Base-by-base conservation (phyloP, 2,113 vertebrate species). In the Leuciscus idus region DNA sequence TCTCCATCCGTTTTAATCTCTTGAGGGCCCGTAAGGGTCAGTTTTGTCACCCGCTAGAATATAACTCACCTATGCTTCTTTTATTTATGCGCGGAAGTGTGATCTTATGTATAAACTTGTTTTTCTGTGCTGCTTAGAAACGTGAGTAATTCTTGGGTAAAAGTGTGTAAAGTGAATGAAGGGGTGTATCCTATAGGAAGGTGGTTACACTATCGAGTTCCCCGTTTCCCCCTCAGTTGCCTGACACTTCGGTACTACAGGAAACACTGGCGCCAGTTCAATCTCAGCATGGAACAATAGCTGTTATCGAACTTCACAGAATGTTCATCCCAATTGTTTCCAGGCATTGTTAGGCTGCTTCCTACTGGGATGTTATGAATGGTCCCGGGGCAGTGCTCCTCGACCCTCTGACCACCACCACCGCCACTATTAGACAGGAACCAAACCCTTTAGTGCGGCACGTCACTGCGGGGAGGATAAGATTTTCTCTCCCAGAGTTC, bases 311-410 rank as follows among this genome's bases (percentile, higher is more conserved):
- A 90, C 89, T 92, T 92, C 88, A 84, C 68, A 17, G 85, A 90
- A 88, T n/a, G 52, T 62, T 90, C 87, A 59, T 87, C 88, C 82
- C 87, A 85, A 95, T 94, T 94, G 93, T 92, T 95, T 95, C 94
- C 94, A 61, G 88, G 85, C 89, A 92, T 94, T 95, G 93, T 95
- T 87, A 36, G 39, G 11, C 21, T n/a, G 43, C 87, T 93, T 94
- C 93, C 92, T 79, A 36, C 84, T 76, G 64, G 2, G 79, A 86
- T 87, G 88, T 93, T 92, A 91, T 93, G 92, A 94, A 92, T 91
- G 92, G 89, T 90, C 80, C 85, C 85, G 4, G 1, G 48, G 84
- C 89, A 68, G 39, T 59, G 70, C 57, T 70, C 61, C 57, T 6
- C 73, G 86, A 50, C 74, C 0, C 28, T 68, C 84, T 39, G 0